Base-by-base conservation (phyloP, 2,113 vertebrate species). In the Nyctereutes procyonoides region DNA sequence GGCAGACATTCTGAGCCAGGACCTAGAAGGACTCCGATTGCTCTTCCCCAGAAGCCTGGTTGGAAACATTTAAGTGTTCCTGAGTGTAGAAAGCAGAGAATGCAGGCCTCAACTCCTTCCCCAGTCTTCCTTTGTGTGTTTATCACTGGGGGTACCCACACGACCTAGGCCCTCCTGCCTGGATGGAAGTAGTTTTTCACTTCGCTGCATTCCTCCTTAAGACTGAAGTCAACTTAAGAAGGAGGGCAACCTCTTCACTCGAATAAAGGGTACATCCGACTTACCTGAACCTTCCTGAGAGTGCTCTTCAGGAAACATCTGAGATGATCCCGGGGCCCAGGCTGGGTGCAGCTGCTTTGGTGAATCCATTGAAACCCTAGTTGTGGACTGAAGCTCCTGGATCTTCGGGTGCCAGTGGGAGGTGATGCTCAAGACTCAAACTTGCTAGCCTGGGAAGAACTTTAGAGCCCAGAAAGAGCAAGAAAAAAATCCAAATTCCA, bases 401-500 rank as follows among this genome's bases (percentile, higher is more conserved):
- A 8, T 8, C 19, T 62, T 3, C 2, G 30, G 28, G 22, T 26
- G 32, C 10, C 8, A 13, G 19, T 2, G 63, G 32, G 83, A 79
- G 26, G 48, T 4, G 48, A 67, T 3, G 24, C 22, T 35, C 16
- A 48, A 16, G 19, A 8, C 62, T n/a, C 60, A 19, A 48, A 48
- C 12, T 30, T 1, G 43, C 35, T 58, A 19, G 26, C 43, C 32
- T n/a, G 32, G 15, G 15, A 69, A 69, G 32, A 35, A 35, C 67
- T n/a, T n/a, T 2, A 69, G 8, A 11, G 22, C 22, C 16, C 20
- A 15, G 48, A 56, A 48, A 12, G 4, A 35, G 8, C 11, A 13
- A 71, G 11, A 2, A 5, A 60, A 12, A 7, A 12, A 7, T 0
- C 1, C 1, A 22, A 48, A 8, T 0, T 2, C 30, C 24, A 16